These are phyloP conservation scores for Leptinotarsa haldemani DNA, from an alignment of 2,888 invertebrate species.

Conservation along the genomic window DNA sequence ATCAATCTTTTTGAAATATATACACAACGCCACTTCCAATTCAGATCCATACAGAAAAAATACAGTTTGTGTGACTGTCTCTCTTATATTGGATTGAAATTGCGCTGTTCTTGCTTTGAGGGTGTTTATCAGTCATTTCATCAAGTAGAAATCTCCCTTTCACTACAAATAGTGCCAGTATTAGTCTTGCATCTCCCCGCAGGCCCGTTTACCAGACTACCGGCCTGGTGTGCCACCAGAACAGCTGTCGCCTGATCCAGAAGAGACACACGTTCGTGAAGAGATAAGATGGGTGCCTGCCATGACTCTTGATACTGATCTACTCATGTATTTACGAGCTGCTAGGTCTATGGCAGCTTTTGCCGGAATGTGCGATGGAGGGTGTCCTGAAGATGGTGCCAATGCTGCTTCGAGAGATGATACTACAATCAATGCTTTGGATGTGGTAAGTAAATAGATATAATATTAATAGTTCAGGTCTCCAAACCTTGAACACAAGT, in stretches of 20 bases:
- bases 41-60: no score
- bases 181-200: slow-evolving; percentile 21
- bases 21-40: no score
- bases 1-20: no score
- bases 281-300: slow-evolving; percentile 92
- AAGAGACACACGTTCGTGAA: slow-evolving; percentile 74
- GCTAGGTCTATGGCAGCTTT: slow-evolving; percentile 98
- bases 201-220: slow-evolving; percentile 66
- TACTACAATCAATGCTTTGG: slow-evolving; percentile 96
- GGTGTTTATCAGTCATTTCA: background rate
- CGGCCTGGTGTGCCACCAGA: slow-evolving; percentile 68
- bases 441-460: slow-evolving; percentile 73
- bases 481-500: no score
- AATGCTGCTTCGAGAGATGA: slow-evolving; percentile 96
- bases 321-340: slow-evolving; percentile 97
- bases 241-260: slow-evolving; percentile 70
- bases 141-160: slow-evolving; percentile 10
- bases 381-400: slow-evolving; percentile 96
- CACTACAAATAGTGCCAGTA: background rate
- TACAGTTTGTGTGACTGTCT: no score
- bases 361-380: slow-evolving; percentile 98
- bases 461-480: no score
- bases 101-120: no score
- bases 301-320: slow-evolving; percentile 92
- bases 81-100: no score